Conservation (phyloP, 2,113 vertebrate genomes). For the Diadophis punctatus region DNA sequence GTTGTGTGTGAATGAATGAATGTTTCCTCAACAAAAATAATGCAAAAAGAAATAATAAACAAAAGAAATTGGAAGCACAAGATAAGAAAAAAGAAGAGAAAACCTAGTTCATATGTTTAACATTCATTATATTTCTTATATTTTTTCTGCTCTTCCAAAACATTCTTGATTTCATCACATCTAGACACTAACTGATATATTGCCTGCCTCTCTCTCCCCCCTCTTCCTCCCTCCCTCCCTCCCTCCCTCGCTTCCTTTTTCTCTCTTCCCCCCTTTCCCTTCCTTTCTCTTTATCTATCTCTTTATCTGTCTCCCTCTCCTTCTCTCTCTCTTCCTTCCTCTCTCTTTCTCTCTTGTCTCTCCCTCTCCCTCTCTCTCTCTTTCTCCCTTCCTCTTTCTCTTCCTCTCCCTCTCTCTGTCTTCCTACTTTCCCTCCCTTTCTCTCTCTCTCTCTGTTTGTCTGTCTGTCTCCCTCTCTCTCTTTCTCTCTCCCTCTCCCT, state of each 20-base stretch:
- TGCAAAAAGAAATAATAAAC: not conserved
- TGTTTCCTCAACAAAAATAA: not conserved
- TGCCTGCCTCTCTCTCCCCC: not conserved
- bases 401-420: no score
- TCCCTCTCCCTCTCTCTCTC: no score
- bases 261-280: no score
- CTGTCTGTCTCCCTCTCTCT: no score
- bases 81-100: not conserved
- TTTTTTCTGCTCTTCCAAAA: not conserved
- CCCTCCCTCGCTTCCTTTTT: no score
- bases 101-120: not conserved
- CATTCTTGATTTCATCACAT: not conserved
- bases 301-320: no score
- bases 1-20: not conserved
- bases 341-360: not conserved
- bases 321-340: not conserved
- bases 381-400: fast-evolving
- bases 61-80: not conserved
- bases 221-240: no score
- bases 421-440: no score
- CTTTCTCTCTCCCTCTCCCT: not conserved
- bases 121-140: not conserved
- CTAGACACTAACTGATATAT: not conserved
- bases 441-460: no score
- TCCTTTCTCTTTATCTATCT: no score